phyloP scores from a whole-genome alignment of 1,140 invertebrate species.

The Euwallacea similis region DNA sequence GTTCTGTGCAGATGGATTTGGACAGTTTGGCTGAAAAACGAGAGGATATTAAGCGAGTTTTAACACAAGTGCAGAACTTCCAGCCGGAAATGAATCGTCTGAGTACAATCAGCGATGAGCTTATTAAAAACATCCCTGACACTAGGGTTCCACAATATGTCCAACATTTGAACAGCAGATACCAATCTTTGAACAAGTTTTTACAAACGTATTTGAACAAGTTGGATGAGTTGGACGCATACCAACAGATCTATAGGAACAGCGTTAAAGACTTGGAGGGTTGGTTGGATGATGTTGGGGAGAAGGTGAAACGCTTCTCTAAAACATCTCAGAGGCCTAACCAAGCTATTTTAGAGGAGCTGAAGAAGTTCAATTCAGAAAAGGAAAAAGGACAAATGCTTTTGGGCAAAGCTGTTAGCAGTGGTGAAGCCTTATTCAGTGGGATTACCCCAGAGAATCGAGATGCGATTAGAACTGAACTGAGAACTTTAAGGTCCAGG shows the following conservation, averaged over 20 bases:
- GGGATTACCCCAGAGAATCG: slow-evolving; percentile 84
- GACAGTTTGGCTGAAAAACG: slow-evolving; percentile 73
- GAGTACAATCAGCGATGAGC: slow-evolving; percentile 67
- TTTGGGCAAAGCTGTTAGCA: slow-evolving; percentile 79
- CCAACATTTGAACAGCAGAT: slow-evolving; percentile 73
- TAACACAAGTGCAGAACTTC: slow-evolving; percentile 65
- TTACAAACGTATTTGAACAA: slow-evolving; percentile 68
- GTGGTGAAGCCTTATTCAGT: slow-evolving; percentile 84
- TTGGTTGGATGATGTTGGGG: slow-evolving; percentile 77
- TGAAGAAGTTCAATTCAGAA: slow-evolving; percentile 73
- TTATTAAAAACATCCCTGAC: slow-evolving; percentile 77
- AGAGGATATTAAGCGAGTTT: slow-evolving; percentile 65
- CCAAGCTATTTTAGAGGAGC: slow-evolving; percentile 69
- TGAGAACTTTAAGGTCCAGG: slow-evolving; percentile 76
- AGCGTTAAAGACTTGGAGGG: slow-evolving; percentile 71
- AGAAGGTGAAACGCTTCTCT: slow-evolving; percentile 69
- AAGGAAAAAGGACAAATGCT: slow-evolving; percentile 77
- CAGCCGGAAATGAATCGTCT: slow-evolving; percentile 60
- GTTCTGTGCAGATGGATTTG: slow-evolving; percentile 69
- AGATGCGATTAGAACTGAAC: slow-evolving; percentile 79
- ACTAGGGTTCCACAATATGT: slow-evolving; percentile 79
- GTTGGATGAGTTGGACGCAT: slow-evolving; percentile 67
- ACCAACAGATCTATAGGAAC: slow-evolving; percentile 67
- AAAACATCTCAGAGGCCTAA: slow-evolving; percentile 68
- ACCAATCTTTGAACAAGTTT: slow-evolving; percentile 75